Evolutionary conservation across 2,797 vertebrate species (phyloP), one percentile per base, ranked within the genome.

Genomic region (Enteromius mattozi): DNA sequence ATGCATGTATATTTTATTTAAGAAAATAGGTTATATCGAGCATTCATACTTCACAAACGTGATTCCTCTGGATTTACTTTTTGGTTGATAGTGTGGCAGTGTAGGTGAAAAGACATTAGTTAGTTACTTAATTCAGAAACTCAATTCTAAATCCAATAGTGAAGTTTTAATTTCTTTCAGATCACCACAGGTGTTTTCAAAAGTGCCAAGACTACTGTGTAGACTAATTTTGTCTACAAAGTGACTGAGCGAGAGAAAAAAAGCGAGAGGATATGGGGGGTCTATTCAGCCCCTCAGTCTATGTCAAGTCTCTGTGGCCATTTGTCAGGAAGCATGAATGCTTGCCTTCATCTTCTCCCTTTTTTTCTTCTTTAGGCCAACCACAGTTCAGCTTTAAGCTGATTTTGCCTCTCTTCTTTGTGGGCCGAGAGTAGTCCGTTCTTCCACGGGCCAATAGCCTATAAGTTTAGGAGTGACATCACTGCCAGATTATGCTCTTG

Each of bases 351-450:
- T 87, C 71, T 71, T 89, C 79, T 82, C 80, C 14, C 75, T 71
- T 69, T 61, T 21, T 37, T 27, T 90, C 92, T 93, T 95, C 92
- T 92, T 88, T 49, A 63, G 88, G 85, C 45, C 88, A 90, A 81
- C 87, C 90, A 80, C 86, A 88, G 87, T 88, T 63, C 90, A 91
- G 92, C 88, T 83, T 90, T 91, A 91, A 89, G 93, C 88, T 83
- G 90, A 90, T 88, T 92, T 93, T 90, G 69, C 9, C 81, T 82
- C 90, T 78, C 83, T 76, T 90, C 89, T 88, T 90, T 80, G 86
- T 92, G 93, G 93, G 92, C 88, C 85, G 90, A 92, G 91, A 87
- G 91, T 95, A 95, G 94, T 89, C 95, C 91, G 94, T 91, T 91
- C 72, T 63, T 88, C 86, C 27, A 85, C 89, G 92, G 63, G 93